Conservation (phyloP, 2,797 vertebrate species). For the Buceros bicornis region DNA sequence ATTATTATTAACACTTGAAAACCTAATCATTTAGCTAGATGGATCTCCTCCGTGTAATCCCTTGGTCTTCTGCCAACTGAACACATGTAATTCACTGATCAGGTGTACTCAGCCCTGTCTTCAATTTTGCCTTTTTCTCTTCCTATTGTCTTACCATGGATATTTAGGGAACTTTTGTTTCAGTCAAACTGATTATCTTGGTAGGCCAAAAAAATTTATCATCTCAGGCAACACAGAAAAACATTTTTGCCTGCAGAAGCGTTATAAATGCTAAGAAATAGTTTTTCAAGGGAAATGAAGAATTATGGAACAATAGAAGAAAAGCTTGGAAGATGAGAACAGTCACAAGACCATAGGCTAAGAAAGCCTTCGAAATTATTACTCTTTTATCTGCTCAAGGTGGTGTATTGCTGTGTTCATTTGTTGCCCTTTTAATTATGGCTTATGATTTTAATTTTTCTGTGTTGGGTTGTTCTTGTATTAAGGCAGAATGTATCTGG, state of each 20-base stretch:
- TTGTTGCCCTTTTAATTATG: neutral
- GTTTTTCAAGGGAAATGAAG: neutral
- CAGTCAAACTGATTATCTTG: slow-evolving; percentile 28
- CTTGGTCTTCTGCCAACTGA: slow-evolving; percentile 1
- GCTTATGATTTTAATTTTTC: neutral
- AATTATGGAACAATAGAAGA: neutral
- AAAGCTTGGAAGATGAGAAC: neutral
- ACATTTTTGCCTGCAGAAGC: neutral
- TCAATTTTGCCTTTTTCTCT: neutral
- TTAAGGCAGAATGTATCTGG: neutral
- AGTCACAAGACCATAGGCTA: neutral
- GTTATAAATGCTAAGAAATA: slow-evolving; percentile 27
- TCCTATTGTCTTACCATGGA: slow-evolving; percentile 2
- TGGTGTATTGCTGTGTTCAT: neutral
- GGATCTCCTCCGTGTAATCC: neutral
- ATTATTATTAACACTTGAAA: neutral
- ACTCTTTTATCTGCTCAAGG: neutral
- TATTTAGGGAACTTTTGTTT: slow-evolving; percentile 52
- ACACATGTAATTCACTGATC: slow-evolving; percentile 24
- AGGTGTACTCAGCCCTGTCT: slow-evolving; percentile 4
- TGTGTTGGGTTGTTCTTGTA: neutral
- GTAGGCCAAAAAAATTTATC: slow-evolving; percentile 43
- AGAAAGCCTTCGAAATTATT: neutral
- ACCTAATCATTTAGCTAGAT: slow-evolving; percentile 21
- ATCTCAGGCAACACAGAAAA: slow-evolving; percentile 41